These are phyloP conservation scores for Pteria penguin DNA, from an alignment of 2,888 invertebrate species.

Conservation along the genomic window DNA sequence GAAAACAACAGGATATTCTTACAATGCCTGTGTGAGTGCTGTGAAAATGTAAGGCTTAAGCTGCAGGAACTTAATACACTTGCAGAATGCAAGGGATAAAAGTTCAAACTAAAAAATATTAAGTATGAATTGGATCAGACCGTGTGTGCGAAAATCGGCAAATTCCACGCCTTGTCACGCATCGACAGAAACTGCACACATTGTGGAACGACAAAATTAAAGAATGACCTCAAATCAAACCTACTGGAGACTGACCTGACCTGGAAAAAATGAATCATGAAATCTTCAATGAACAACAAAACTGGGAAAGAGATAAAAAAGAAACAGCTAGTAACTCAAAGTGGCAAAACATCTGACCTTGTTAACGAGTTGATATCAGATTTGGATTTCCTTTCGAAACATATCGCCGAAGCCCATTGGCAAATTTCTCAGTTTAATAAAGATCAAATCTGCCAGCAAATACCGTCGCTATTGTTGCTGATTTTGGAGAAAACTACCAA, in stretches of 20 bases:
- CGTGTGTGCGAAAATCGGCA: neutral
- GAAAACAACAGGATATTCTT: conserved; percentile 26
- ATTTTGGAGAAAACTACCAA: conserved; percentile 47
- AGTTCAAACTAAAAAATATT: conserved; percentile 19
- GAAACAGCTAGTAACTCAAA: conserved; percentile 14
- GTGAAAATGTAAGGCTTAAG: conserved; percentile 22
- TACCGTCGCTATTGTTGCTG: conserved; percentile 28
- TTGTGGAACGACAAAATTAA: neutral
- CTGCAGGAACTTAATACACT: conserved; percentile 9
- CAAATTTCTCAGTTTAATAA: conserved; percentile 37
- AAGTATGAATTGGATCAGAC: conserved; percentile 2
- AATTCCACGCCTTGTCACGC: conserved; percentile 6
- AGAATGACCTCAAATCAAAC: neutral
- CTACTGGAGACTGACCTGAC: neutral
- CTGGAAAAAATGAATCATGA: conserved; percentile 28
- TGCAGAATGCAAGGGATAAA: conserved; percentile 4
- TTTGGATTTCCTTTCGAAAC: conserved; percentile 25
- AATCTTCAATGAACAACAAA: conserved; percentile 24
- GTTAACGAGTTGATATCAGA: conserved; percentile 20
- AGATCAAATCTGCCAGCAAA: conserved; percentile 22
- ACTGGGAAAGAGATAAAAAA: conserved; percentile 40
- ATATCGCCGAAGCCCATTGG: conserved; percentile 43
- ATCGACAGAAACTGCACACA: neutral
- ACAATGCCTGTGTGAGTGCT: conserved; percentile 34
- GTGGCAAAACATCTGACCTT: conserved; percentile 15